Conservation (phyloP, 2,888 invertebrate genomes). For the Dicyrtomina minuta region DNA sequence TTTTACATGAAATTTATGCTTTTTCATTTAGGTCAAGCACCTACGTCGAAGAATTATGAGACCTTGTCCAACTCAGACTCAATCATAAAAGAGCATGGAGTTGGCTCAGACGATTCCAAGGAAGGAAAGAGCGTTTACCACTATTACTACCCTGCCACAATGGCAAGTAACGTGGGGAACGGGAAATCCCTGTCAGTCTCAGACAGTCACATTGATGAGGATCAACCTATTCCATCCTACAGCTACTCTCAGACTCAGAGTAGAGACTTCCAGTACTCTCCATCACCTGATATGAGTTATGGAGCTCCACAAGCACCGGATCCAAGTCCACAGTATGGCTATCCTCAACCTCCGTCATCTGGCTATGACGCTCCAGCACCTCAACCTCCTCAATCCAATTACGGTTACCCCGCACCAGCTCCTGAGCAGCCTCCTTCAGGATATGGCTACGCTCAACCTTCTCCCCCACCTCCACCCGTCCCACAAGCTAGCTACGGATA, state of each 20-base stretch:
- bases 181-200: background rate
- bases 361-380: conserved; percentile 1
- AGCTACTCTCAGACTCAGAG: background rate
- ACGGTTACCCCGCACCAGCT: background rate
- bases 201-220: conserved; percentile 2
- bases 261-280: background rate
- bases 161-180: conserved; percentile 13
- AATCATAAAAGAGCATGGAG: background rate
- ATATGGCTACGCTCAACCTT: too few species aligned
- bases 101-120: background rate
- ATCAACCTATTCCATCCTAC: conserved; percentile 5
- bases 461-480: background rate
- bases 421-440: background rate
- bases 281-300: conserved; percentile 3
- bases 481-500: too few species aligned
- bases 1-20: too few species aligned
- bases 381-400: background rate
- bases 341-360: conserved; percentile 4
- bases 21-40: too few species aligned
- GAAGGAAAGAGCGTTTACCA: conserved; percentile 32
- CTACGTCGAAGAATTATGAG: background rate
- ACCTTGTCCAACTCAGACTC: background rate
- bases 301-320: background rate
- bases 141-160: conserved; percentile 30
- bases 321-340: conserved; percentile 11